A percentile compares a stretch with the other conserved stretches of the same genome.
Evolutionary conservation across 2,888 invertebrate genomes (phyloP).

Genomic region (Clanis bilineata): DNA sequence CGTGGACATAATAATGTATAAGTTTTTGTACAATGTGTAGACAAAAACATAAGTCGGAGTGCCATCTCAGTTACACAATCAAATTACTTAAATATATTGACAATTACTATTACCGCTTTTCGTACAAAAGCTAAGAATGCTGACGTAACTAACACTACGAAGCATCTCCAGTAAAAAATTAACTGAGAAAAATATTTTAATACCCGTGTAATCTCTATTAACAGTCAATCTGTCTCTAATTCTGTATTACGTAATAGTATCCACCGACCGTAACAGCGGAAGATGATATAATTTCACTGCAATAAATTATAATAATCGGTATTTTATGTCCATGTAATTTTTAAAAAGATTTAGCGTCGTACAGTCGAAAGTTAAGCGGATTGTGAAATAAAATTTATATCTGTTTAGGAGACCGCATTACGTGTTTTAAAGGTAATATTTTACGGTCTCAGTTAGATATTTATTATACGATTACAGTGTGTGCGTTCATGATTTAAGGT

Average conservation of each 20-base stretch:
- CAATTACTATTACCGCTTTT: too few relatives aligned
- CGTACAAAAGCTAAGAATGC: too few relatives aligned
- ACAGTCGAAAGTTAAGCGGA: conserved; percentile 54
- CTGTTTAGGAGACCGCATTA: conserved; percentile 41
- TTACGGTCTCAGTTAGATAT: not conserved
- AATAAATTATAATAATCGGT: conserved; percentile 14
- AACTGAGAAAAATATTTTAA: not conserved
- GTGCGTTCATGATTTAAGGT: not conserved
- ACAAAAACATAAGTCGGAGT: too few relatives aligned
- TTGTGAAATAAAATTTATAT: conserved; percentile 51
- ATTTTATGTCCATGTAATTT: conserved; percentile 37
- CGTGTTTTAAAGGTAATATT: conserved; percentile 22
- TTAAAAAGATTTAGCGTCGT: conserved; percentile 55
- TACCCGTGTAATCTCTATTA: not conserved
- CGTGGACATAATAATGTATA: too few relatives aligned
- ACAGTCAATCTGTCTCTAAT: not conserved
- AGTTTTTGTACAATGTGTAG: too few relatives aligned
- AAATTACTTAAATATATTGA: too few relatives aligned
- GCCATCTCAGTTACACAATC: too few relatives aligned
- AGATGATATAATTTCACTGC: conserved; percentile 5
- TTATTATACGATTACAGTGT: not conserved
- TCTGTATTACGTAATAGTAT: not conserved
- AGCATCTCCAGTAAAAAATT: not conserved
- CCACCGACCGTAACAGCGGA: not conserved
- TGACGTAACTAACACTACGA: not conserved